These are phyloP conservation scores for Drosophila persimilis DNA, from an alignment of 1,140 invertebrate genomes.

Conservation along the genomic window DNA sequence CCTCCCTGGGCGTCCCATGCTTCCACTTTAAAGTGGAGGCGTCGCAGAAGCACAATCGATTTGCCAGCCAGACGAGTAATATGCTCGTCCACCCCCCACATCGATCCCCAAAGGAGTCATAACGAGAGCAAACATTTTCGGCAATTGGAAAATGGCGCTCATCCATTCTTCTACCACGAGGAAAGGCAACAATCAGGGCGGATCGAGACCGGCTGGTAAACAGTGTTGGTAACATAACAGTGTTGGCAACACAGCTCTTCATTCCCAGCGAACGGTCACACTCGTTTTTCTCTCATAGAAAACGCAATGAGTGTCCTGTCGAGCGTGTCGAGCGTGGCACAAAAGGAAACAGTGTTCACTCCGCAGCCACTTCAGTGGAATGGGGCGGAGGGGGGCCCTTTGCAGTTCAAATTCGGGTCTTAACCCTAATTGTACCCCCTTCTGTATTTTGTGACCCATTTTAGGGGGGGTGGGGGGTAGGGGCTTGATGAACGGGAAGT, in stretches of 20 bases:
- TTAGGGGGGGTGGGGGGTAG: background rate
- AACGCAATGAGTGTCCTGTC: too few species aligned
- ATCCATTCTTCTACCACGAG: background rate
- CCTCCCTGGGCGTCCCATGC: too few species aligned
- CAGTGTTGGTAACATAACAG: too few species aligned
- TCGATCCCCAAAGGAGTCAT: slow-evolving; percentile 29
- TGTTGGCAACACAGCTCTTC: too few species aligned
- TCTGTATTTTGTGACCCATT: background rate
- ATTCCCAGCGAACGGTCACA: too few species aligned
- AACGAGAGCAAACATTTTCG: slow-evolving; percentile 1
- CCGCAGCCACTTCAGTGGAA: too few species aligned
- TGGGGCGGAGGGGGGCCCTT: too few species aligned
- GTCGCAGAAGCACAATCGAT: slow-evolving; percentile 1
- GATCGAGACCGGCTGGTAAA: too few species aligned
- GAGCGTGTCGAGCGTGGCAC: too few species aligned
- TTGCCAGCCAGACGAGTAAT: slow-evolving; percentile 7
- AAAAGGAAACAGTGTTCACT: too few species aligned
- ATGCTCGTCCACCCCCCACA: background rate
- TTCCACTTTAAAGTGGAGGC: too few species aligned
- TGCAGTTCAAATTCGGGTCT: background rate
- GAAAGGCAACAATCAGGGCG: background rate
- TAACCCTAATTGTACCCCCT: background rate
- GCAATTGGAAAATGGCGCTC: slow-evolving; percentile 19
- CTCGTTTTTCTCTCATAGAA: too few species aligned
- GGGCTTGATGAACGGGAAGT: background rate